These are phyloP conservation scores for Argyrosomus regius DNA, from an alignment of 2,797 vertebrate genomes.

Conservation along the genomic window DNA sequence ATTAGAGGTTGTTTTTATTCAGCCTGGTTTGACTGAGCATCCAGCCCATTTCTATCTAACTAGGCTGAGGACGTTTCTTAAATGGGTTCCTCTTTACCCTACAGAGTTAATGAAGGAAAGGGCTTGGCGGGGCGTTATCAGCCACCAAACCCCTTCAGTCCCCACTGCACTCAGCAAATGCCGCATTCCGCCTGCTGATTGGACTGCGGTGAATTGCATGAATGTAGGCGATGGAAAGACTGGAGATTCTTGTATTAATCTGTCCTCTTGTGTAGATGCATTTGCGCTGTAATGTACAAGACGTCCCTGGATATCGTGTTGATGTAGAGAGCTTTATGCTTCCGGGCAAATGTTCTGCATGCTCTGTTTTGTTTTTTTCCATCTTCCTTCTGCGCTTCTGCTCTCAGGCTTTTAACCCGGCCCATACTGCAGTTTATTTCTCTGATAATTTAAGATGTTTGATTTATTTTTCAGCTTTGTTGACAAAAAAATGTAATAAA, in stretches of 20 bases:
- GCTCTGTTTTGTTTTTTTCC: conserved; percentile 11
- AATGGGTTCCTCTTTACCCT: conserved; percentile 61
- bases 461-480: neutral
- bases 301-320: conserved; percentile 31
- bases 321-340: conserved; percentile 14
- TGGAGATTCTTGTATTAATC: conserved; percentile 52
- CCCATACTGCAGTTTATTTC: neutral
- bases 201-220: conserved; percentile 44
- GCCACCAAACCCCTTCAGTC: conserved; percentile 16
- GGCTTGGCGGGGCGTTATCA: conserved; percentile 24
- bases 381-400: conserved; percentile 3
- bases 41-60: conserved; percentile 72
- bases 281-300: conserved; percentile 54
- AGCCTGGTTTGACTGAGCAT: conserved; percentile 54
- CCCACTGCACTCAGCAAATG: conserved; percentile 43
- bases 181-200: conserved; percentile 54
- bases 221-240: conserved; percentile 54
- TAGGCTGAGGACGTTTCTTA: conserved; percentile 65
- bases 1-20: conserved; percentile 77
- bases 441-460: conserved; percentile 10
- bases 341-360: conserved; percentile 14
- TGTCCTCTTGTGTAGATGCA: conserved; percentile 53
- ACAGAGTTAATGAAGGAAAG: conserved; percentile 67
- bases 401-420: conserved; percentile 9
- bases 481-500: neutral